Percentiles rank a stretch among this genome's conserved stretches.
Conservation (phyloP, 2,113 vertebrate genomes). For the Monopterus albus region DNA sequence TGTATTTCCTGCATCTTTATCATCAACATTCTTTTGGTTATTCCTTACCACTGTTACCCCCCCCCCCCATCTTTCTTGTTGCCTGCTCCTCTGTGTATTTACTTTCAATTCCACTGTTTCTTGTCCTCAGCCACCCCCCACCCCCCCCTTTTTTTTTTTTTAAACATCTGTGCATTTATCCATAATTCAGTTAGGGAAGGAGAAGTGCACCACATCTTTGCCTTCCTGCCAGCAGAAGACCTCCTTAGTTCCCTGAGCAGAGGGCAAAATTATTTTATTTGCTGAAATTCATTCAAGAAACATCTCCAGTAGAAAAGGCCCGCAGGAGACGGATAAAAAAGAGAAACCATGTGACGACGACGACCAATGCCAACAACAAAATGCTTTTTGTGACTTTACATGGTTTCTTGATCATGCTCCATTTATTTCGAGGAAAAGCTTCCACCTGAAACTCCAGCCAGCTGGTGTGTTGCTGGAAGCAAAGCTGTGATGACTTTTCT, state of each 20-base stretch:
- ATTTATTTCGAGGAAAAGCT: constrained; percentile 55
- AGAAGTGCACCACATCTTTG: constrained; percentile 43
- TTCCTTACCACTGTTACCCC: no score
- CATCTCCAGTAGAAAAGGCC: constrained; percentile 50
- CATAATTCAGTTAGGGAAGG: constrained; percentile 43
- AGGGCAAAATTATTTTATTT: constrained; percentile 62
- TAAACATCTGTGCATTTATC: constrained; percentile 22
- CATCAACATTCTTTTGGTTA: neutral
- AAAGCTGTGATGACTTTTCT: constrained; percentile 67
- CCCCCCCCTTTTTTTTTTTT: neutral
- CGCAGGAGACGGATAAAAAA: constrained; percentile 40
- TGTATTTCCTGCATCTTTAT: constrained; percentile 10
- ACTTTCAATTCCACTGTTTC: no score
- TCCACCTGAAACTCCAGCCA: constrained; percentile 54
- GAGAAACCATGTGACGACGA: constrained; percentile 59
- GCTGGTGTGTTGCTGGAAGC: constrained; percentile 54
- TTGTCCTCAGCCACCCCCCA: neutral
- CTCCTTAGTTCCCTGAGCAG: constrained; percentile 60
- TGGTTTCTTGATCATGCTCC: constrained; percentile 65
- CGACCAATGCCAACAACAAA: constrained; percentile 46
- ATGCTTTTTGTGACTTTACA: constrained; percentile 56
- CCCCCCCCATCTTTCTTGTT: neutral
- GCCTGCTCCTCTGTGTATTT: neutral
- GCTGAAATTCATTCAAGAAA: constrained; percentile 61
- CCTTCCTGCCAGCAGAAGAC: constrained; percentile 60